Percentiles rank a stretch among this genome's conserved stretches.
phyloP scores from a whole-genome alignment of 2,113 vertebrate genomes.

The Microcebus jonahi region DNA sequence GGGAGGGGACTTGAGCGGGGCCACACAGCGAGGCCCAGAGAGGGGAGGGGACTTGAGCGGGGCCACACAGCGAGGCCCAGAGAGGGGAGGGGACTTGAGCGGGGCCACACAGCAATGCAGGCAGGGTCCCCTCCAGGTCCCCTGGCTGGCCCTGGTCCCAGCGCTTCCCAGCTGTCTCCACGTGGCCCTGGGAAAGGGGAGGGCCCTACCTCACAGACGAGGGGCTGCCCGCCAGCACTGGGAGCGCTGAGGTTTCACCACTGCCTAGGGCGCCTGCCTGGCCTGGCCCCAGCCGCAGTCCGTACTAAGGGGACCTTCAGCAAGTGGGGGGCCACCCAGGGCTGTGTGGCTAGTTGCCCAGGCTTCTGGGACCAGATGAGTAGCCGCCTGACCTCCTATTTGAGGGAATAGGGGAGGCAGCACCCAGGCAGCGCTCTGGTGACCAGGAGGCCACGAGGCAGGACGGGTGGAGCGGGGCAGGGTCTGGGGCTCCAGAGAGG shows the following conservation, averaged over 20 bases:
- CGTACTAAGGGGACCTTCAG: not conserved
- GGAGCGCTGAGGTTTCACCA: not conserved
- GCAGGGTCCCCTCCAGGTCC: not conserved
- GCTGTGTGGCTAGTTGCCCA: not conserved
- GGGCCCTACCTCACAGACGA: not conserved
- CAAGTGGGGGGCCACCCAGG: not conserved
- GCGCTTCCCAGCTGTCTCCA: not conserved
- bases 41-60: not conserved
- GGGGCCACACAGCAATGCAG: not conserved
- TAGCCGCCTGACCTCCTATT: rapidly evolving
- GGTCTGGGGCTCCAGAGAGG: not conserved
- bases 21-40: not conserved
- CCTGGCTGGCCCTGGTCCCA: not conserved
- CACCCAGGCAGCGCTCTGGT: not conserved
- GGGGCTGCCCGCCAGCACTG: not conserved
- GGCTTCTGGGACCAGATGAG: not conserved
- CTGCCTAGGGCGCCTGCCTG: not conserved
- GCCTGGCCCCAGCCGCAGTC: not conserved
- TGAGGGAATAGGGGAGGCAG: not conserved
- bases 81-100: not conserved
- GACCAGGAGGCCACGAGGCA: not conserved
- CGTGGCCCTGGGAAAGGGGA: not conserved
- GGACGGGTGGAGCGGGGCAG: not conserved
- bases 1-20: not conserved
- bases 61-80: not conserved